A percentile compares a stretch with the other conserved stretches of the same genome.
These are phyloP conservation scores for Rotaria sp. DNA, from an alignment of 2,888 invertebrate species.

Conservation along the genomic window DNA sequence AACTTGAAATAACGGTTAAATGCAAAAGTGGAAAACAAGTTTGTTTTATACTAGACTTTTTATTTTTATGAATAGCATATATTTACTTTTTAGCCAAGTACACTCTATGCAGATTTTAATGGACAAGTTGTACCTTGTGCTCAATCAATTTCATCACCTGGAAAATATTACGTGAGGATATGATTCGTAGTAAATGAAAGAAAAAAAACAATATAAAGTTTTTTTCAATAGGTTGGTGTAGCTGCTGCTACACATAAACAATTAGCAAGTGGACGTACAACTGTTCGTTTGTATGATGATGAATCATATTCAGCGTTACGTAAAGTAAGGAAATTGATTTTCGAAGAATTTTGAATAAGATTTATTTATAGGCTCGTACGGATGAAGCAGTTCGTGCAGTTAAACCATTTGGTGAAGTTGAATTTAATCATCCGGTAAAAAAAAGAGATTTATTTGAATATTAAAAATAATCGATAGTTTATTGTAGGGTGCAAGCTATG, in stretches of 20 bases:
- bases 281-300: background rate
- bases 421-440: conserved; percentile 10
- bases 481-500: background rate
- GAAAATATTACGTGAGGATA: background rate
- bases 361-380: conserved; percentile 6
- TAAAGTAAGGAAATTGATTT: background rate
- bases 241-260: background rate
- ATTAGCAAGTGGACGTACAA: background rate
- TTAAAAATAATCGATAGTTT: background rate
- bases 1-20: conserved; percentile 7
- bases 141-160: background rate
- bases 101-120: background rate
- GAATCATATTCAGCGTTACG: background rate
- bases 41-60: background rate
- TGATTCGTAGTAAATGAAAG: background rate
- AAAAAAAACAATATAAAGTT: background rate
- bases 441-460: background rate
- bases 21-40: conserved; percentile 23
- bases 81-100: background rate
- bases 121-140: conserved; percentile 10
- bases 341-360: background rate
- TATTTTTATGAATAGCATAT: no score
- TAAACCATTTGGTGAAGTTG: conserved; percentile 6
- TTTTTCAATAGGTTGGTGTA: background rate
- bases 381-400: background rate